Base-by-base conservation (phyloP, 1,140 invertebrate genomes). In the Camponotus pennsylvanicus region DNA sequence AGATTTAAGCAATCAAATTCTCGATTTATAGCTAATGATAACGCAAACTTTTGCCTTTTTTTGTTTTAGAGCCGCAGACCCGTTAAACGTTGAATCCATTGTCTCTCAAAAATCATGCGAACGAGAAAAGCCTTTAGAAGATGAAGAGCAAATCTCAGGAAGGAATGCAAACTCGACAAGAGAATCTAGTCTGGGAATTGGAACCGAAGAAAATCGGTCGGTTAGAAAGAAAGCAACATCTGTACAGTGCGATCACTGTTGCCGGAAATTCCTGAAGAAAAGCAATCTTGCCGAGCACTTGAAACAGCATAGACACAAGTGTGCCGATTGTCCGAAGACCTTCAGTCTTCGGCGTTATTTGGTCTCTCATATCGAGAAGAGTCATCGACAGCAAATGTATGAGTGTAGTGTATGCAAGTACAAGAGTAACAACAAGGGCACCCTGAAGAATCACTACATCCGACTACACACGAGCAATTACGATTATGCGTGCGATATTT, bases 391-490 rank as follows among this genome's bases (percentile, higher is more conserved):
- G 0, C 91, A 89, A 8, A 59, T 88, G 15, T 90, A 89, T 78
- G 78, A 91, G 21, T 93, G 92, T 76, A 91, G 85, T 57, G 88
- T 91, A 11, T 93, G 92, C 88, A 87, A 92, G 9, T 95, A 95
- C 88, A 95, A 96, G 88, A 96, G 95, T 57, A 95, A 95, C 45
- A 92, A 92, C 66, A 92, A 92, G 15, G 87, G 89, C 9, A 96
- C 96, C 49, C 91, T 97, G 3, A 95, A 96, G 67, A 96, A 96
- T 27, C 96, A 97, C 89, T 95, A 96, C 21, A 92, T 93, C 18
- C 63, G 91, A 0, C 37, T 93, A 70, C 93, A 94, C 82, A 92
- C 93, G 32, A 91, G 55, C 57, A 90, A 52, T n/a, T 92, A 90
- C 49, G 89, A 92, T 0, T 95, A 93, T 79, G 70, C 83, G 5